Percentiles rank a stretch among this genome's conserved stretches.
phyloP scores from a whole-genome alignment of 2,888 invertebrate genomes.

The Nemoura dubitans region DNA sequence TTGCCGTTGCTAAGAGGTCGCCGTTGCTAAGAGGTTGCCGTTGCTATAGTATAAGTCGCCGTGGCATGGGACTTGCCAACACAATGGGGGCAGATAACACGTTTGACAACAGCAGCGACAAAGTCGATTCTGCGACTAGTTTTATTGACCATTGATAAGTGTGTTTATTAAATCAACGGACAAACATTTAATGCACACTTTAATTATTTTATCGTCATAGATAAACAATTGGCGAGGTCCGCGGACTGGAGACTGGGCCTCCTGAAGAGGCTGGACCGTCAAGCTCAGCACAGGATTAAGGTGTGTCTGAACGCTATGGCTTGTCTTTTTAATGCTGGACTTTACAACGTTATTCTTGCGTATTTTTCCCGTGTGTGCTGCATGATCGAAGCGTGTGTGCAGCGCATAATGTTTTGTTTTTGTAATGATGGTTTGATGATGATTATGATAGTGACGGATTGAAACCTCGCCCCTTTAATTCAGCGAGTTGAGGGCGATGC shows the following conservation, averaged over 20 bases:
- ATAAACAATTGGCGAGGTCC: background rate
- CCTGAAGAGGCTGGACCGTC: conserved; percentile 39
- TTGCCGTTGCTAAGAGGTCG: too few species aligned
- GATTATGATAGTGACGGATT: conserved; percentile 47
- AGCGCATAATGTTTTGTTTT: conserved; percentile 28
- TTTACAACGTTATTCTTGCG: background rate
- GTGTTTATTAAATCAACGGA: background rate
- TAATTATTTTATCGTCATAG: background rate
- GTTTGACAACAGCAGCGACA: too few species aligned
- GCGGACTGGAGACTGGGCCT: background rate
- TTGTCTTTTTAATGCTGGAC: conserved; percentile 27
- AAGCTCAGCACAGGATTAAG: conserved; percentile 37
- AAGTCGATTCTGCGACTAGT: too few species aligned
- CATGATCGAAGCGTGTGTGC: background rate
- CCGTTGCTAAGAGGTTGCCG: too few species aligned
- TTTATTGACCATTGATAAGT: background rate
- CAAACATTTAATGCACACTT: background rate
- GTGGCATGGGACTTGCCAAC: too few species aligned
- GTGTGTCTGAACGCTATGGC: conserved; percentile 34
- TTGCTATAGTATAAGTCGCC: too few species aligned
- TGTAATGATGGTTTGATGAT: conserved; percentile 44
- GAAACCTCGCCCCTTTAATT: conserved; percentile 41
- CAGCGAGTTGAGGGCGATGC: background rate
- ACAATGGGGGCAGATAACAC: too few species aligned
- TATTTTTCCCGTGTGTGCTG: background rate